Evolutionary conservation across 2,888 invertebrate species (phyloP).

Genomic region (Crossocerus cetratus): DNA sequence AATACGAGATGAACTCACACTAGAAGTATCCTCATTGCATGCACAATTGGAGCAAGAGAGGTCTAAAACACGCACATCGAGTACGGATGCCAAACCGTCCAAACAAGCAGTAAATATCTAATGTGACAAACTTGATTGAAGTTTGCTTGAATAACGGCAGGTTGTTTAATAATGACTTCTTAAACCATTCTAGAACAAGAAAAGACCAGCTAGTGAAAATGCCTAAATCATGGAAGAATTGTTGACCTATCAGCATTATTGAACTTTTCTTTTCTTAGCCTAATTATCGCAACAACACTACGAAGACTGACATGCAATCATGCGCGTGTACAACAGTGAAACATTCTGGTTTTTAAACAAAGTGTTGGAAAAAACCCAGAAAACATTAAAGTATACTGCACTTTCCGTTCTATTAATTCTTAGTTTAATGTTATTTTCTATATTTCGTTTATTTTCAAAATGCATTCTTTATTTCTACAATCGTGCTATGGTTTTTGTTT

Average conservation of each 20-base stretch:
- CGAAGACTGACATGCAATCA: constrained; percentile 24
- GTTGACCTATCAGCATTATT: constrained; percentile 14
- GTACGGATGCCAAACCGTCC: constrained; percentile 78
- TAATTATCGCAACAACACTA: constrained; percentile 33
- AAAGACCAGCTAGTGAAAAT: constrained; percentile 70
- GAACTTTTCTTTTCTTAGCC: too few species aligned
- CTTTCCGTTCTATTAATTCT: too few species aligned
- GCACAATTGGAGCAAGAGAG: constrained; percentile 87
- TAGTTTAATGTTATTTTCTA: neutral
- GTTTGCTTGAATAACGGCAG: neutral
- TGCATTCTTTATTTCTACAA: neutral
- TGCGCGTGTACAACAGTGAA: constrained; percentile 22
- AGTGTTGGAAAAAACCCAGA: too few species aligned
- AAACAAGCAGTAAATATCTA: constrained; percentile 71
- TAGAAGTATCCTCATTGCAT: constrained; percentile 83
- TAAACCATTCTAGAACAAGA: constrained; percentile 67
- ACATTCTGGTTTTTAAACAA: neutral
- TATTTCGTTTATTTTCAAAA: constrained; percentile 2
- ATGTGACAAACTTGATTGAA: too few species aligned
- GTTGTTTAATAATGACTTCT: neutral
- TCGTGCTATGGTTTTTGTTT: too few species aligned
- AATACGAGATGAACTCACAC: constrained; percentile 85
- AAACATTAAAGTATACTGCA: too few species aligned
- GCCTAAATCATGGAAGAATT: constrained; percentile 58
- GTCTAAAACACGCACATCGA: constrained; percentile 81